A percentile compares a stretch with the other conserved stretches of the same genome.
These are phyloP conservation scores for Crossaster papposus DNA, from an alignment of 53 echinoderm and acorn worm genomes.

Conservation along the genomic window DNA sequence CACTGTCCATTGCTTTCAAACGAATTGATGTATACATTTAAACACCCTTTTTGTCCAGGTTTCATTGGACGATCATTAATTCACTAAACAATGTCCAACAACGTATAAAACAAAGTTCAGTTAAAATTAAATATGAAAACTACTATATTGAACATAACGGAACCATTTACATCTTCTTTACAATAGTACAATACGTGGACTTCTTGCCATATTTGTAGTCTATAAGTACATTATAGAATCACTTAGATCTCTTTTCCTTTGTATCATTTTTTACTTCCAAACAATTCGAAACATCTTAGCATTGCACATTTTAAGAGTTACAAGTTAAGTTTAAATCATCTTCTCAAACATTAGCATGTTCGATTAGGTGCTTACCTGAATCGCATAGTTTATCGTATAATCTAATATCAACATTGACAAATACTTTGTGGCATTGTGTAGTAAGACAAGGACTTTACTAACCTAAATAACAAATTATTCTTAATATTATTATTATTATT, in stretches of 20 bases:
- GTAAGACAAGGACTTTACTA: not conserved
- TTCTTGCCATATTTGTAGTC: not conserved
- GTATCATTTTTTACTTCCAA: not conserved
- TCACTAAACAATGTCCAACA: no score
- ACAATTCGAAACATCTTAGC: not conserved
- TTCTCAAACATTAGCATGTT: not conserved
- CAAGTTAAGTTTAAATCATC: not conserved
- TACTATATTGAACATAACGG: not conserved
- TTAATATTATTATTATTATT: not conserved
- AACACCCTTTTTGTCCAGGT: no score
- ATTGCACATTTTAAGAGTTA: not conserved
- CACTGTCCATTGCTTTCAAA: no score
- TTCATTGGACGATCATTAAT: no score
- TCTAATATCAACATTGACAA: not conserved
- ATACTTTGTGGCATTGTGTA: not conserved
- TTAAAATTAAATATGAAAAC: no score
- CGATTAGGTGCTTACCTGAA: not conserved
- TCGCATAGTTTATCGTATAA: not conserved
- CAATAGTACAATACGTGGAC: constrained; percentile 33
- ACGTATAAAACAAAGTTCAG: no score
- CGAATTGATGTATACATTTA: no score
- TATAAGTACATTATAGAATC: not conserved
- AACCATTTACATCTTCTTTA: not conserved
- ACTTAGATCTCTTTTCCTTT: not conserved
- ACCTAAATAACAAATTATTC: not conserved